phyloP scores from a whole-genome alignment of 2,113 vertebrate genomes.

The Rostratula benghalensis region DNA sequence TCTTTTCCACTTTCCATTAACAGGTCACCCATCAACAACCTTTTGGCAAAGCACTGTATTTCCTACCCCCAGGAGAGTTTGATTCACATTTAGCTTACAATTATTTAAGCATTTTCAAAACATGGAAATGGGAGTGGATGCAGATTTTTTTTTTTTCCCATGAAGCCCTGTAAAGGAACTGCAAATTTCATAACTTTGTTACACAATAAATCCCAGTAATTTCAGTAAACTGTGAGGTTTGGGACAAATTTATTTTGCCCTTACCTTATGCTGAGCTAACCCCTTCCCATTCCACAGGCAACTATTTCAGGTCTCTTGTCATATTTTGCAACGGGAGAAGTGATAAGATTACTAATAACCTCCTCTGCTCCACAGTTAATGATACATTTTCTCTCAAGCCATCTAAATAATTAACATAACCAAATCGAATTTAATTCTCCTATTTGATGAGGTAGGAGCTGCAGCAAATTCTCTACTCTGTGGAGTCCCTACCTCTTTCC shows the following conservation, averaged over 20 bases:
- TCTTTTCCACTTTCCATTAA: not conserved
- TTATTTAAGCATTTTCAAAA: not conserved
- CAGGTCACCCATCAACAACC: not conserved
- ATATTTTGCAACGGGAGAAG: not conserved
- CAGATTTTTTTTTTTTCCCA: not conserved
- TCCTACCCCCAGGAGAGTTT: not conserved
- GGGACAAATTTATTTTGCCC: not conserved
- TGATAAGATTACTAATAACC: not conserved
- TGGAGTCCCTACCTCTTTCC: not conserved
- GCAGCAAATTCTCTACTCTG: not conserved
- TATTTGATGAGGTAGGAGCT: not conserved
- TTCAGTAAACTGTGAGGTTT: not conserved
- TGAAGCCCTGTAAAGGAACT: not conserved
- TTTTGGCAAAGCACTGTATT: not conserved
- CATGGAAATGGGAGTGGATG: not conserved
- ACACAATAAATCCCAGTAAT: not conserved
- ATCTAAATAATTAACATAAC: conserved; percentile 22
- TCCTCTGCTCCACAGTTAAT: not conserved
- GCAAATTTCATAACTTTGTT: not conserved
- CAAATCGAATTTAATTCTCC: not conserved
- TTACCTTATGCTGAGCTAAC: not conserved
- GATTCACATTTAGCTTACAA: not conserved
- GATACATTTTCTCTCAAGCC: not conserved
- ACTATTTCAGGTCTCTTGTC: not conserved
- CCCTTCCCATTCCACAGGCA: not conserved